Percentiles rank a stretch among this genome's conserved stretches.
Conservation (phyloP, 2,797 vertebrate species). For the Scleropages formosus region DNA sequence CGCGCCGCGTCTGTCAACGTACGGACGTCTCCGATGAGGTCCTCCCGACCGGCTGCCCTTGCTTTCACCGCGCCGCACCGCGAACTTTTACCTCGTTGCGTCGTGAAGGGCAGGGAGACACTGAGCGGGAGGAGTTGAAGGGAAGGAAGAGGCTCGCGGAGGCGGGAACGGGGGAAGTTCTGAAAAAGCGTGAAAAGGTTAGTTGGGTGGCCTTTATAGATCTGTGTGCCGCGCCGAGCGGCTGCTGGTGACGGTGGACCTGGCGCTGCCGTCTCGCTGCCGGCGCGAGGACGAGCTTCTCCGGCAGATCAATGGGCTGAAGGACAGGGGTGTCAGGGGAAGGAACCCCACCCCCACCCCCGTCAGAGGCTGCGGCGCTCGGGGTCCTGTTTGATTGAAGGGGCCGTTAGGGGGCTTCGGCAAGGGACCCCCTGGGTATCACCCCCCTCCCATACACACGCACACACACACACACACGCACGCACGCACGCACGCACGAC, state of each 20-base stretch:
- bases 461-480: slow-evolving; percentile 18
- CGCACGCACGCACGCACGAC: slow-evolving; percentile 32
- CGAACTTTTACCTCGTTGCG: background rate
- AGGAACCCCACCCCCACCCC: slow-evolving; percentile 61
- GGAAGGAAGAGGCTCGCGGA: slow-evolving; percentile 8
- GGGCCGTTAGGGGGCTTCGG: slow-evolving; percentile 40
- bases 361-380: slow-evolving; percentile 41
- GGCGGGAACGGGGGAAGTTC: slow-evolving; percentile 14
- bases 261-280: background rate
- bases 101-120: background rate
- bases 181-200: slow-evolving; percentile 59
- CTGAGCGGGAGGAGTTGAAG: slow-evolving; percentile 3
- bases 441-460: too few species aligned
- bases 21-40: background rate
- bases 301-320: slow-evolving; percentile 74
- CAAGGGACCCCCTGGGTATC: slow-evolving; percentile 28
- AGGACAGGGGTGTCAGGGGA: slow-evolving; percentile 76
- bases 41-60: background rate
- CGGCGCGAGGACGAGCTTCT: slow-evolving; percentile 54
- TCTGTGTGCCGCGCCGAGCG: slow-evolving; percentile 57
- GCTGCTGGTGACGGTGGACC: slow-evolving; percentile 52
- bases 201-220: slow-evolving; percentile 67
- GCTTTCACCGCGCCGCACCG: background rate
- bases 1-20: background rate
- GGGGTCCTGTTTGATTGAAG: slow-evolving; percentile 49